Conservation (phyloP, 1,140 invertebrate genomes). For the Brachionus calyciflorus region DNA sequence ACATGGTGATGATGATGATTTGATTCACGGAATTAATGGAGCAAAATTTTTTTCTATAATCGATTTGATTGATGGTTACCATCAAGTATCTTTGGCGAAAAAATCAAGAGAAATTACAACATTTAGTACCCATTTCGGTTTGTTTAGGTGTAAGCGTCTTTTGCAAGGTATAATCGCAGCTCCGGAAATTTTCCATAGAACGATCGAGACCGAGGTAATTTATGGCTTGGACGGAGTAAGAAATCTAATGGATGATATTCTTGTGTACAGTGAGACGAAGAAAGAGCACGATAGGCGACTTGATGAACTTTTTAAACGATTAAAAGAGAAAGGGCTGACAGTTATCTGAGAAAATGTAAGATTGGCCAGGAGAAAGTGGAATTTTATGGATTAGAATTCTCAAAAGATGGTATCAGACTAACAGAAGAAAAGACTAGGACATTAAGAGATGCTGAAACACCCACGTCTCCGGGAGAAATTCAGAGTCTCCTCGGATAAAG, state of each 20-base stretch:
- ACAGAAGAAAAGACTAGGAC: background rate
- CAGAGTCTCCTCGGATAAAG: constrained; percentile 22
- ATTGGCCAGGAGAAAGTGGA: background rate
- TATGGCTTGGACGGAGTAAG: background rate
- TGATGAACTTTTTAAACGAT: background rate
- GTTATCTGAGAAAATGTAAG: background rate
- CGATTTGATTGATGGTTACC: too few species aligned
- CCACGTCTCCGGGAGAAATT: constrained; percentile 32
- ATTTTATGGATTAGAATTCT: constrained; percentile 1
- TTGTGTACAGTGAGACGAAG: background rate
- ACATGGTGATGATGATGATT: too few species aligned
- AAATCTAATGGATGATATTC: background rate
- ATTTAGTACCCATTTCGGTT: background rate
- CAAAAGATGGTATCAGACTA: background rate
- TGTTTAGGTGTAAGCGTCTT: background rate
- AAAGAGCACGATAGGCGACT: background rate
- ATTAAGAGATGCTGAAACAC: background rate
- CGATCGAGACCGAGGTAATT: background rate
- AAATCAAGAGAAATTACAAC: background rate
- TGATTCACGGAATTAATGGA: too few species aligned
- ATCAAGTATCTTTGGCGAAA: too few species aligned
- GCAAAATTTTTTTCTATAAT: too few species aligned
- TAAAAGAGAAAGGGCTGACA: background rate
- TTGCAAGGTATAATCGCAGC: background rate
- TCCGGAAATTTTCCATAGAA: background rate